A percentile compares a stretch with the other conserved stretches of the same genome.
phyloP scores from a whole-genome alignment of 2,888 invertebrate species.

The Pseudococcus viburni region DNA sequence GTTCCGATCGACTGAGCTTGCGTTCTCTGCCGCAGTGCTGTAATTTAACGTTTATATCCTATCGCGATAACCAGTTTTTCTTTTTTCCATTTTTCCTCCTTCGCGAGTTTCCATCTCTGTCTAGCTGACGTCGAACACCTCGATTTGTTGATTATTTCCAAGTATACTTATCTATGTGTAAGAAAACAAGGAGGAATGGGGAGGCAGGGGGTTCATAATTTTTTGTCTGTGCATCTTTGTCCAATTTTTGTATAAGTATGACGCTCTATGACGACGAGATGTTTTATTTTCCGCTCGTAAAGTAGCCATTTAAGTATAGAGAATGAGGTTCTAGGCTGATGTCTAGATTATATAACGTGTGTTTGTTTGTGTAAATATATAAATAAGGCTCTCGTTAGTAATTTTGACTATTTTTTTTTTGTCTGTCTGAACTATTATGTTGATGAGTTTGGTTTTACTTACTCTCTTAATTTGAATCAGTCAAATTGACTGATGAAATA shows the following conservation, averaged over 20 bases:
- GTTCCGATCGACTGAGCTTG: conserved; percentile 63
- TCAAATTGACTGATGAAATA: too few species aligned
- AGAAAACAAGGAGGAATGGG: not conserved
- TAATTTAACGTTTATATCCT: conserved; percentile 55
- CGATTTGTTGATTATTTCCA: not conserved
- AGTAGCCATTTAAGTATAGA: not conserved
- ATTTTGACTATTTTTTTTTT: not conserved
- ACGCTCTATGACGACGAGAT: conserved; percentile 14
- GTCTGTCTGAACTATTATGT: not conserved
- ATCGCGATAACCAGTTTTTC: conserved; percentile 52
- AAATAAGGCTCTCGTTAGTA: not conserved
- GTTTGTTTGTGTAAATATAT: not conserved
- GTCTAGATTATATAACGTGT: not conserved
- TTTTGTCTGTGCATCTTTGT: not conserved
- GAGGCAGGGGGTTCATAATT: not conserved
- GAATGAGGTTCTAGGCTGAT: not conserved
- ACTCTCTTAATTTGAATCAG: too few species aligned
- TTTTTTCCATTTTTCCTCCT: conserved; percentile 11
- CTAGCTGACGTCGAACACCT: not conserved
- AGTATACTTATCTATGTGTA: not conserved
- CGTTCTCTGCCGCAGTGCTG: not conserved
- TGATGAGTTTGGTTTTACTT: not conserved
- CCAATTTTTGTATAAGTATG: not conserved
- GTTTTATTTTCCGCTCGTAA: conserved; percentile 14
- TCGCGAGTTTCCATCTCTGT: not conserved